Evolutionary conservation across 2,113 vertebrate genomes (phyloP), one percentile per base, ranked within the genome.

Genomic region (Platycercus adscitus): DNA sequence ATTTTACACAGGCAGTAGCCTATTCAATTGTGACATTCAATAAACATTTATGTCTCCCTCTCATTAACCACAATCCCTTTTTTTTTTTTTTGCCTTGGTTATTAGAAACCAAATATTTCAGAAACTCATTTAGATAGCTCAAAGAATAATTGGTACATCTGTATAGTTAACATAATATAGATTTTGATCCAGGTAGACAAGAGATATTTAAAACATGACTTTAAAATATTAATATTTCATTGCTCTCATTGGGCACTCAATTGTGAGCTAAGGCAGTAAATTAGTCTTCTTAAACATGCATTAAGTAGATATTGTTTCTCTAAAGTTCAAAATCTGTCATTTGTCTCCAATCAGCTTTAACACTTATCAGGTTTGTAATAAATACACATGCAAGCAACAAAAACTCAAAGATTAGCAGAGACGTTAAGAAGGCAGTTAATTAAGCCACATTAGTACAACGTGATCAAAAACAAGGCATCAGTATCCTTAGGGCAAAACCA

Each of bases 401-500:
- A 96, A 92, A 53, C 56, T 55, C 73, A 43, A 94, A 66, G 26
- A 65, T 89, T 80, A 84, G 61, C 68, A 94, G 66, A 56, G 37
- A 78, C 11, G 4, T 65, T 96, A 96, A 96, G 63, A 92, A 81
- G 56, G 65, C 65, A 93, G 94, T 95, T 96, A 96, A 96, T 95
- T 95, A 96, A 92, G n/a, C 46, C 61, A 88, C 56, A 89, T 94
- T 94, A 93, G 50, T 73, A 97, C 55, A 96, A 82, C 5, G 58
- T 79, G 88, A 97, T 97, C 91, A 90, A 89, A 89, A 95, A 7
- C 56, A 88, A 84, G 88, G 70, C 77, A 94, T 71, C 89, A 61
- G 89, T 92, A 95, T 95, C 95, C 94, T 96, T 46, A 43, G 91
- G 96, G 95, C 88, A 97, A 87, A 93, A 82, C 0, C 43, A 86